These are phyloP conservation scores for Pelecanoides urinatrix DNA, from an alignment of 2,113 vertebrate genomes.

Conservation along the genomic window DNA sequence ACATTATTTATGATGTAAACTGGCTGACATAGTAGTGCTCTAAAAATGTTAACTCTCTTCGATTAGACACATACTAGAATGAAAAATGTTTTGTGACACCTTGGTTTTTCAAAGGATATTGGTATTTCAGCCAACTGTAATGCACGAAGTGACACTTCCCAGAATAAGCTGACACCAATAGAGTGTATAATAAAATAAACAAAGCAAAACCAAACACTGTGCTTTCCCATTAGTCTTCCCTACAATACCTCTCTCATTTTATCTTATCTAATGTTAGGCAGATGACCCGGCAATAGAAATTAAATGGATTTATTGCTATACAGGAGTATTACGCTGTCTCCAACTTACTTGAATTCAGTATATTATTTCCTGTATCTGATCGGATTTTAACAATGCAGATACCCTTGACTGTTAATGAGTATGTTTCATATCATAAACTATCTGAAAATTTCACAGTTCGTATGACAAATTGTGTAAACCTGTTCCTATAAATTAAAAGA, in stretches of 20 bases:
- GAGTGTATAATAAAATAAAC: neutral
- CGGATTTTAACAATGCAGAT: neutral
- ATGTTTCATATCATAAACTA: neutral
- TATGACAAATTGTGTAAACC: constrained; percentile 17
- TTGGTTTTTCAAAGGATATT: neutral
- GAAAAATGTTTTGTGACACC: constrained; percentile 1
- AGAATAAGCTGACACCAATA: neutral
- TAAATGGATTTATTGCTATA: neutral
- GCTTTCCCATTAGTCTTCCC: neutral
- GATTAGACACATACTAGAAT: neutral
- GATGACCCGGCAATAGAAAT: neutral
- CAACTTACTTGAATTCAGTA: neutral
- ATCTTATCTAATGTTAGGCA: constrained; percentile 9
- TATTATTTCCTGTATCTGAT: neutral
- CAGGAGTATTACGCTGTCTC: neutral
- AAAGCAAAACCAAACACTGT: neutral
- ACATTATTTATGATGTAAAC: constrained; percentile 44
- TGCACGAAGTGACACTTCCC: neutral
- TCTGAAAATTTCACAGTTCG: constrained; percentile 37
- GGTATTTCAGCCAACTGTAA: neutral
- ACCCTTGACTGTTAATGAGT: neutral
- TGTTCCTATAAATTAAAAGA: constrained; percentile 4
- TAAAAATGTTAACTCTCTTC: neutral
- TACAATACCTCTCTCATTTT: neutral
- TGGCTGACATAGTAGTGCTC: constrained; percentile 39